Percentiles rank a stretch among this genome's conserved stretches.
Conservation (phyloP, 2,888 invertebrate species). For the Xestia sexstrigata region DNA sequence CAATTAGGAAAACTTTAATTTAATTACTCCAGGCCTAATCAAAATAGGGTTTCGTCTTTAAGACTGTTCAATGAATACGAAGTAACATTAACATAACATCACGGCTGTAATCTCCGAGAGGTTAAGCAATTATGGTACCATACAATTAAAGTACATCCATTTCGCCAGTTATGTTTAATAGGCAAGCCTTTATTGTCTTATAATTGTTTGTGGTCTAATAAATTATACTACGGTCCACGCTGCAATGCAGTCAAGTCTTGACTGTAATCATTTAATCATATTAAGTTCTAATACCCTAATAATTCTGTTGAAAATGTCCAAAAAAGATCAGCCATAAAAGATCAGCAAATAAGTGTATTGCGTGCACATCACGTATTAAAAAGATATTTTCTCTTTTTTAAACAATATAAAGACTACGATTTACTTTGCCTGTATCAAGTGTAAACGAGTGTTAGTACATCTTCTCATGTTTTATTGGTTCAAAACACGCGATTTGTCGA, state of each 20-base stretch:
- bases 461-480: constrained; percentile 21
- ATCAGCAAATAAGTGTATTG: constrained; percentile 37
- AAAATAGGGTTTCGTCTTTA: constrained; percentile 39
- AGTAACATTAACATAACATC: constrained; percentile 9
- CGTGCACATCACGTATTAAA: constrained; percentile 44
- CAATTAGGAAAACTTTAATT: constrained; percentile 27
- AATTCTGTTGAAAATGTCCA: neutral
- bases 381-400: constrained; percentile 7
- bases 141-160: no score
- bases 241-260: no score
- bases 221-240: no score
- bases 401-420: constrained; percentile 13
- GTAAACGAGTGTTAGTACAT: neutral
- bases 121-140: no score
- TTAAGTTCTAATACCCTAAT: neutral
- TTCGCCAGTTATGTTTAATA: no score
- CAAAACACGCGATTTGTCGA: constrained; percentile 47
- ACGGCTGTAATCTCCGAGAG: neutral
- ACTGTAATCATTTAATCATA: neutral
- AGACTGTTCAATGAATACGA: constrained; percentile 45
- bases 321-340: neutral
- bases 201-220: no score
- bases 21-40: constrained; percentile 29
- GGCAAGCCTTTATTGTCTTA: no score
- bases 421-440: constrained; percentile 20